These are phyloP conservation scores for Montipora efflorescens DNA, from an alignment of 64 coral and sea anemone species.

Conservation along the genomic window DNA sequence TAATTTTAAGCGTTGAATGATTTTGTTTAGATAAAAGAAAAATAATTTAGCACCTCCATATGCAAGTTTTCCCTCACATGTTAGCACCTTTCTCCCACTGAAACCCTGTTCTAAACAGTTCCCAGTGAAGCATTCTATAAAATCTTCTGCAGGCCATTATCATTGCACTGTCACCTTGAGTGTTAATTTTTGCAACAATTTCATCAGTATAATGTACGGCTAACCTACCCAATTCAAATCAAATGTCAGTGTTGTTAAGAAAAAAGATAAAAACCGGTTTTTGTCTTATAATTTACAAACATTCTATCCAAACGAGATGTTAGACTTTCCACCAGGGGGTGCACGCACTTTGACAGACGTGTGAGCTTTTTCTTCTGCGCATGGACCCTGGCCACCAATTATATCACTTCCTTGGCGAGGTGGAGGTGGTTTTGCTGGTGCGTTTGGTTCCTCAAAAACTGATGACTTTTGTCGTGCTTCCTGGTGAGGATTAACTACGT, in stretches of 20 bases:
- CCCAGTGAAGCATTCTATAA: too few species aligned
- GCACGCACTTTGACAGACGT: conserved; percentile 81
- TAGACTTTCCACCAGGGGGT: conserved; percentile 85
- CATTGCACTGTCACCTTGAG: too few species aligned
- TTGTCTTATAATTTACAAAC: not conserved
- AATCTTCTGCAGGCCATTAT: too few species aligned
- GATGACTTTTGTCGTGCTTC: conserved; percentile 69
- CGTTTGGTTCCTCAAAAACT: conserved; percentile 59
- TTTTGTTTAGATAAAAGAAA: too few species aligned
- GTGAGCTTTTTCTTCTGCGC: conserved; percentile 56
- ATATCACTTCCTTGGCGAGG: conserved; percentile 54
- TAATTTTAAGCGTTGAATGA: too few species aligned
- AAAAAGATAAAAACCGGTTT: not conserved
- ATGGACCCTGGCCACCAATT: not conserved
- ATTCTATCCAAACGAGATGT: conserved; percentile 81
- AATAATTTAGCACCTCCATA: too few species aligned
- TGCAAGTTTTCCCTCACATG: too few species aligned
- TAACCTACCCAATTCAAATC: not conserved
- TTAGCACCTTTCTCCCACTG: too few species aligned
- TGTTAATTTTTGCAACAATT: too few species aligned
- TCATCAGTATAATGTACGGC: not conserved
- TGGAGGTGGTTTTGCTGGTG: conserved; percentile 36
- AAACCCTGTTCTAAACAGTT: too few species aligned
- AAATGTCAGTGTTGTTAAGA: conserved; percentile 24
- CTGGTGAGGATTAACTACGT: conserved; percentile 44